These are phyloP conservation scores for Pristiophorus japonicus DNA, from an alignment of 2,113 vertebrate species.

Conservation along the genomic window DNA sequence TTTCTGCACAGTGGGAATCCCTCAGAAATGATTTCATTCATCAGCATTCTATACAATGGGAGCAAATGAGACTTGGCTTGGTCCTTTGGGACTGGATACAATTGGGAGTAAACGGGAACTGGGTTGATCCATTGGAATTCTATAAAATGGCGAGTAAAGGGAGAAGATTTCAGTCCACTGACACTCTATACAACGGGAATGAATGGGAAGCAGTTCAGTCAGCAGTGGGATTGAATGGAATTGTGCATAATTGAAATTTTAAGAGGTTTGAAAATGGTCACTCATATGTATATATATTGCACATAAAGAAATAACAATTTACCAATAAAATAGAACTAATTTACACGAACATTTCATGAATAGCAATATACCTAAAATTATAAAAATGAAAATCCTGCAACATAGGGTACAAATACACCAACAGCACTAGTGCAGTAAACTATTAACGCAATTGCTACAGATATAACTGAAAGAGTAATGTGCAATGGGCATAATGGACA, in stretches of 20 bases:
- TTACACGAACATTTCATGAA: neutral
- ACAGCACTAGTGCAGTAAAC: neutral
- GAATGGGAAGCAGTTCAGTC: neutral
- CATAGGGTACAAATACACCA: neutral
- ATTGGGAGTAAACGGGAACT: neutral
- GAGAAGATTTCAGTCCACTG: neutral
- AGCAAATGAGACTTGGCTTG: neutral
- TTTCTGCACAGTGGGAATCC: neutral
- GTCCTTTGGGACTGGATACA: neutral
- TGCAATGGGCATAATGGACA: neutral
- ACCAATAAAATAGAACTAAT: neutral
- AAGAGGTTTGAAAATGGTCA: neutral
- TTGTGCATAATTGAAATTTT: neutral
- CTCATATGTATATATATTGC: neutral
- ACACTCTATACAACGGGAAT: neutral
- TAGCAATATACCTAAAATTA: neutral
- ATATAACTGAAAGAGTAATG: neutral
- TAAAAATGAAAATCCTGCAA: neutral
- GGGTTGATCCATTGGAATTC: neutral
- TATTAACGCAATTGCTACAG: too few species aligned
- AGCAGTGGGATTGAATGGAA: neutral
- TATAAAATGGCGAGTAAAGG: neutral
- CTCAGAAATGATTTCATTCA: neutral
- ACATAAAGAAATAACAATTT: neutral
- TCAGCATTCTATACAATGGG: neutral